A percentile compares a stretch with the other conserved stretches of the same genome.
These are phyloP conservation scores for Ceratitis capitata DNA, from an alignment of 1,140 invertebrate species.

Conservation along the genomic window DNA sequence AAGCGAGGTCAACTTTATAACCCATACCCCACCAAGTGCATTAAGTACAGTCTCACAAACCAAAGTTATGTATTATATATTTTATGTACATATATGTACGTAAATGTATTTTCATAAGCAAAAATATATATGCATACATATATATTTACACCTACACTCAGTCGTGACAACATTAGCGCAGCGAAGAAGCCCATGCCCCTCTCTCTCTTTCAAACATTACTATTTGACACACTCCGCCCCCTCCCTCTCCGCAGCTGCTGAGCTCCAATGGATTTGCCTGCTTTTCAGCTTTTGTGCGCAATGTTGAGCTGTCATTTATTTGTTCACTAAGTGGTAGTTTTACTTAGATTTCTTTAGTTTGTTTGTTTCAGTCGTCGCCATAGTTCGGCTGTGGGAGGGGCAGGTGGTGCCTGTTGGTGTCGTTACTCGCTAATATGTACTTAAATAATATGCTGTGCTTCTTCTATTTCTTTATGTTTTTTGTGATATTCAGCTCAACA, in stretches of 20 bases:
- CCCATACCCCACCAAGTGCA: background rate
- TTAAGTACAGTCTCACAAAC: background rate
- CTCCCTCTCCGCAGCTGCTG: background rate
- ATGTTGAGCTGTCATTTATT: background rate
- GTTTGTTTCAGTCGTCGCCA: background rate
- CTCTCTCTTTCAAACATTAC: too few species aligned
- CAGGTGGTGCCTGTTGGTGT: background rate
- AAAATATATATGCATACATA: background rate
- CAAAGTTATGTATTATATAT: background rate
- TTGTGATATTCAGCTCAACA: background rate
- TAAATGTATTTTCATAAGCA: background rate
- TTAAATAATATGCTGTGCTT: background rate
- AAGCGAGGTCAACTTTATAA: slow-evolving; percentile 27
- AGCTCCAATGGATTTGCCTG: background rate
- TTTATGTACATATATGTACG: background rate
- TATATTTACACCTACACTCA: background rate
- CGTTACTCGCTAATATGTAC: background rate
- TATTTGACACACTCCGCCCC: background rate
- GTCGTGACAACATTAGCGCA: background rate
- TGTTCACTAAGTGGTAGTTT: background rate
- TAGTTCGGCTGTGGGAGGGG: background rate
- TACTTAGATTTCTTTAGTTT: background rate
- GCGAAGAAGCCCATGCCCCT: too few species aligned
- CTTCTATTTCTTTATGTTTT: background rate
- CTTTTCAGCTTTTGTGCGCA: background rate